Base-by-base conservation (phyloP, 2,113 vertebrate genomes). In the Mormoops blainvillei region DNA sequence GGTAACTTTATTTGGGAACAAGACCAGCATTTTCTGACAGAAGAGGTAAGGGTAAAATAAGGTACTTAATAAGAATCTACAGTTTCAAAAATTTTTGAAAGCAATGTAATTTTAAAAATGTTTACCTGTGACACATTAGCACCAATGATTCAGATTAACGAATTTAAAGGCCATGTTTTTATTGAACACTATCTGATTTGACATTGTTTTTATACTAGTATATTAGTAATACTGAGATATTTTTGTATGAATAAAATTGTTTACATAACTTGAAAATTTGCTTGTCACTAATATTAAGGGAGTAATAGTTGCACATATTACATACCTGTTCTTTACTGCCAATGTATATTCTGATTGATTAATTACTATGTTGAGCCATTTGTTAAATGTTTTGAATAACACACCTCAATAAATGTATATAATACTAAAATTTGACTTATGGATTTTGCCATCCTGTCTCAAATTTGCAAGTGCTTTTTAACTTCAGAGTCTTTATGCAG, bases 1-100 rank as follows among this genome's bases (percentile, higher is more conserved):
- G 99, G 99, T 48, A 70, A 2, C 38, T 99, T 99, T 94, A 98
- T 99, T 26, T 99, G 99, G 99, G 99, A 99, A 97, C 98, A 98
- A 93, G 74, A 70, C 0, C 95, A 94, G 24, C 8, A 94, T 61
- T 58, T 89, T 33, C 77, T 11, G 3, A 56, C 58, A 67, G 91
- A 97, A 48, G 96, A 98, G 98, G 99, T 99, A 97, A 97, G 92
- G 96, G 20, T 96, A 89, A 96, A 91, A 67, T 26, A 77, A 48
- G 26, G 12, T 54, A 90, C 6, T 96, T 80, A 11, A 52, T 92
- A 78, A 92, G 50, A 77, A 94, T 87, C 10, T 83, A 12, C 4
- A 74, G 41, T 85, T 93, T 94, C 11, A 71, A 91, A 71, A 50
- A 4, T 36, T 81, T 90, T 85, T 67, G 6, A 81, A 93, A 52